Base-by-base conservation (phyloP, 1,140 invertebrate genomes). In the Popillia japonica region DNA sequence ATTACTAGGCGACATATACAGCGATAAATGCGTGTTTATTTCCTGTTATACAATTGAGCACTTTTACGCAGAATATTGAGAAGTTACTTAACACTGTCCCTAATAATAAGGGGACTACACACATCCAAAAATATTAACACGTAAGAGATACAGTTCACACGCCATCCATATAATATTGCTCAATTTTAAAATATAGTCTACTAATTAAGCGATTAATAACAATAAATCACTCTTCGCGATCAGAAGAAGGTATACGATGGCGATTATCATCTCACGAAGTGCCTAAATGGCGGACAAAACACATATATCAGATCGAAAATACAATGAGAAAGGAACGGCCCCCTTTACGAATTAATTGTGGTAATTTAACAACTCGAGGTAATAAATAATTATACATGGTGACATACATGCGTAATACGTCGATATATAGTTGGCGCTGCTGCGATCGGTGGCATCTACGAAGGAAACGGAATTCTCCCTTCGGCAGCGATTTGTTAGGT, bases 401-500 rank as follows among this genome's bases (percentile, higher is more conserved):
- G 61, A 68, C 61, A 34, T 27, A 34, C 22, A 34, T 68, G 27
- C 61, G 61, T 10, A 55, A 17, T 17, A 27, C 27, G 61, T 68
- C 61, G 61, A 68, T 68, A 68, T 27, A 34, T 20, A 10, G n/a
- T 34, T 34, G 27, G 27, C 27, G 27, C 27, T 34, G 27, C n/a
- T 34, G 27, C 27, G n/a, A 6, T 27, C 77, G 34, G 64, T 27
- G 17, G 7, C 27, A 73, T 73, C 72, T 34, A 41, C 34, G 9
- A 42, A 74, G 27, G 27, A 73, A 14, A 74, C 10, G 72, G 34
- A 42, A 74, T 74, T 41, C 41, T 74, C 41, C 72, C 72, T 44
- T 41, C 17, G 72, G 72, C 72, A 44, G n/a, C 72, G 41, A 74
- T 74, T 74, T 74, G 72, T 74, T 74, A 74, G n/a, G 41, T 44